phyloP scores from a whole-genome alignment of 2,113 vertebrate species.

The Dinomys branickii region DNA sequence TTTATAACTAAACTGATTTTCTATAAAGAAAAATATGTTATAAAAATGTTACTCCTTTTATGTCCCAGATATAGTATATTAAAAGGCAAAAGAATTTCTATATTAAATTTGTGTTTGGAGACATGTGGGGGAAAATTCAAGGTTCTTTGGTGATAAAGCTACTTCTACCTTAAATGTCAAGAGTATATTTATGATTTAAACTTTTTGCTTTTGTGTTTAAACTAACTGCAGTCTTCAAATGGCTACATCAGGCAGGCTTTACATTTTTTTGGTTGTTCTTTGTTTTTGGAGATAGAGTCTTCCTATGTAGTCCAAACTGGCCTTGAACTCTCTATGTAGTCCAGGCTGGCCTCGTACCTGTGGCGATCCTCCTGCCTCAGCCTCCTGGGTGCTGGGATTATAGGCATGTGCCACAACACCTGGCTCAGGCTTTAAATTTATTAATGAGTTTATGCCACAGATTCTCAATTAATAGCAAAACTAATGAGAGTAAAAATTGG shows the following conservation, averaged over 20 bases:
- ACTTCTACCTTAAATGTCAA: neutral
- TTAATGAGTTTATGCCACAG: neutral
- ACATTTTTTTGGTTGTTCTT: neutral
- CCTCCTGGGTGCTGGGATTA: neutral
- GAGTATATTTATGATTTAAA: slow-evolving; percentile 12
- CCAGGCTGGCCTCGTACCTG: too few relatives aligned
- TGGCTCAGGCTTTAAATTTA: neutral
- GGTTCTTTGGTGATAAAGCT: slow-evolving; percentile 13
- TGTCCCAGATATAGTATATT: neutral
- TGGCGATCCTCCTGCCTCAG: too few relatives aligned
- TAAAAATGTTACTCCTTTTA: neutral
- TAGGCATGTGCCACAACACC: neutral
- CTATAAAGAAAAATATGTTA: neutral
- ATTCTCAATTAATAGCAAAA: neutral
- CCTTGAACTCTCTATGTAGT: too few relatives aligned
- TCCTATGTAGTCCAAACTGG: neutral
- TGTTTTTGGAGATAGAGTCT: neutral
- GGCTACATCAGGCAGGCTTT: neutral
- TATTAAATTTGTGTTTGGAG: neutral
- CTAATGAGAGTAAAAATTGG: neutral
- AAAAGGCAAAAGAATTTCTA: slow-evolving; percentile 21
- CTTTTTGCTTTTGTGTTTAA: neutral
- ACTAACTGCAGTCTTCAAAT: neutral
- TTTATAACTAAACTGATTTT: slow-evolving; percentile 26
- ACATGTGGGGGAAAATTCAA: neutral